Evolutionary conservation across 2,888 invertebrate species (phyloP).

Genomic region (Hypomecis punctinalis): DNA sequence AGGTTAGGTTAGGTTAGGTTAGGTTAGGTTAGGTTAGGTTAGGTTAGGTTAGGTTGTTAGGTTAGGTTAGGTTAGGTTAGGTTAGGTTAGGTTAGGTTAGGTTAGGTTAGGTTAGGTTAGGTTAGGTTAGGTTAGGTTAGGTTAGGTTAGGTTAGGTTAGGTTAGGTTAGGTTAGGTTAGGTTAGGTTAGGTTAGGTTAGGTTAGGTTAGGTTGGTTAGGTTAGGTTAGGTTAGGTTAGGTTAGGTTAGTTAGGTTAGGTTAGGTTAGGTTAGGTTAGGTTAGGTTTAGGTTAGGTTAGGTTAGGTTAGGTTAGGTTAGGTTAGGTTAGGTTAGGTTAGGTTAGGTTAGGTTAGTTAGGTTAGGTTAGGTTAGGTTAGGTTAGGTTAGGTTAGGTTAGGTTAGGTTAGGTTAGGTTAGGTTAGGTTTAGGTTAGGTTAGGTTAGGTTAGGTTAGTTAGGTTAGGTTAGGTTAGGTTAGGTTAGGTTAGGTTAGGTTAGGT

Average conservation of each 20-base stretch:
- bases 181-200: constrained; percentile 36
- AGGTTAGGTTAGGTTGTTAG: constrained; percentile 23
- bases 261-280: constrained; percentile 37
- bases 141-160: constrained; percentile 35
- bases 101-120: constrained; percentile 23
- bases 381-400: constrained; percentile 4
- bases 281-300: constrained; percentile 45
- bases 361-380: constrained; percentile 7
- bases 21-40: constrained; percentile 24
- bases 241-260: constrained; percentile 36
- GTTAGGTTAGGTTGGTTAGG: constrained; percentile 35
- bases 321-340: constrained; percentile 39
- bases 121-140: constrained; percentile 25
- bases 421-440: constrained; percentile 20
- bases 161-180: constrained; percentile 32
- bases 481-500: constrained; percentile 27
- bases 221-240: constrained; percentile 38
- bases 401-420: constrained; percentile 5
- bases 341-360: constrained; percentile 28
- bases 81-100: constrained; percentile 19
- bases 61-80: constrained; percentile 23
- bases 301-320: constrained; percentile 46
- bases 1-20: constrained; percentile 23
- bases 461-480: constrained; percentile 5
- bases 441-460: constrained; percentile 8